A percentile compares a stretch with the other conserved stretches of the same genome.
phyloP scores from a whole-genome alignment of 1,140 invertebrate genomes.

The Drosophila santomea region DNA sequence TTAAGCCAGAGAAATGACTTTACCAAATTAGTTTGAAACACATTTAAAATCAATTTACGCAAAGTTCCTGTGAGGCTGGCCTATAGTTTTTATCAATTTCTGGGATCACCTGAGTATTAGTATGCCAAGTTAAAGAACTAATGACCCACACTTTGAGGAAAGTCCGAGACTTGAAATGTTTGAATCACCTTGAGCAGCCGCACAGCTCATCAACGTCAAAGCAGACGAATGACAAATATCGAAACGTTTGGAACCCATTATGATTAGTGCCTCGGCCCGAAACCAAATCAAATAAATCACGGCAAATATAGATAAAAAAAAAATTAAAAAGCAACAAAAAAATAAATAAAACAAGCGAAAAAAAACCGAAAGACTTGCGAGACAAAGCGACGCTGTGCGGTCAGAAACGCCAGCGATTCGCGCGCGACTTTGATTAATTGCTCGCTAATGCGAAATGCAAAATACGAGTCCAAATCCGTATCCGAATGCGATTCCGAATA shows the following conservation, averaged over 20 bases:
- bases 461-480: neutral
- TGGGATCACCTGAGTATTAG: neutral
- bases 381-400: constrained; percentile 49
- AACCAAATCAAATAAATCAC: constrained; percentile 51
- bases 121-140: neutral
- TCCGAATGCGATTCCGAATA: neutral
- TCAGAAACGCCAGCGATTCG: constrained; percentile 55
- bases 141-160: constrained; percentile 5
- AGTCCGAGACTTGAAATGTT: neutral
- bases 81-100: neutral
- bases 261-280: constrained; percentile 39
- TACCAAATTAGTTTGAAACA: neutral
- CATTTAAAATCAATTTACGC: neutral
- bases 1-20: neutral
- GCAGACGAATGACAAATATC: constrained; percentile 41
- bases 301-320: constrained; percentile 6
- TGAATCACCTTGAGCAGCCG: constrained; percentile 25
- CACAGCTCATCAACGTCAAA: constrained; percentile 17
- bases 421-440: constrained; percentile 74
- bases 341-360: constrained; percentile 16
- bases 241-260: constrained; percentile 50
- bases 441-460: constrained; percentile 39
- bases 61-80: neutral
- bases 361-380: constrained; percentile 42
- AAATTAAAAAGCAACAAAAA: constrained; percentile 8